phyloP scores from a whole-genome alignment of 2,888 invertebrate species.

The Marronus borbonicus region DNA sequence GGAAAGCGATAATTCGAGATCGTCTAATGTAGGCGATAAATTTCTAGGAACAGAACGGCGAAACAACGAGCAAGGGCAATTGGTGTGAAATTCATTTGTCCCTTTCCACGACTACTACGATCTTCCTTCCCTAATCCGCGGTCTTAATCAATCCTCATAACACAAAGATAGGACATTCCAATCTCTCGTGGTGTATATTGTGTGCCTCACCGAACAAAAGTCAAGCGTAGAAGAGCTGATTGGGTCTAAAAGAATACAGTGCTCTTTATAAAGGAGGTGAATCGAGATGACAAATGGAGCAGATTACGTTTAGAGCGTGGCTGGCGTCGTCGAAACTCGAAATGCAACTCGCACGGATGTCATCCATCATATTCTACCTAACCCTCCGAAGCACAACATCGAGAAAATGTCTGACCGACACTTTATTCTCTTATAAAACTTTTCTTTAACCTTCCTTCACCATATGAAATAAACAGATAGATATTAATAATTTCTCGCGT shows the following conservation, averaged over 20 bases:
- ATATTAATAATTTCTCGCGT: constrained; percentile 35
- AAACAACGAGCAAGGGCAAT: constrained; percentile 67
- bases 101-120: constrained; percentile 56
- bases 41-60: constrained; percentile 63
- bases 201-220: constrained; percentile 66
- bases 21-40: constrained; percentile 66
- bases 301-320: constrained; percentile 66
- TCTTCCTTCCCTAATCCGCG: constrained; percentile 53
- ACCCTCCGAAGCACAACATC: constrained; percentile 48
- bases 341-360: constrained; percentile 63
- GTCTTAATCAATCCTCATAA: constrained; percentile 70
- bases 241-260: constrained; percentile 68
- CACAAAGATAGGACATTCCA: constrained; percentile 68
- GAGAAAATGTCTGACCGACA: constrained; percentile 55
- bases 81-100: constrained; percentile 70
- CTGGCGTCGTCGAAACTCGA: constrained; percentile 67
- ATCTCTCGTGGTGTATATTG: constrained; percentile 66
- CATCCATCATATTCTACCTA: constrained; percentile 65
- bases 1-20: constrained; percentile 66
- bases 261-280: constrained; percentile 68
- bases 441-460: constrained; percentile 48
- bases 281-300: constrained; percentile 69
- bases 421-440: constrained; percentile 51
- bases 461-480: constrained; percentile 2
- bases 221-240: constrained; percentile 67